Conservation (phyloP, 2,888 invertebrate genomes). For the Sclerodermus sp. region DNA sequence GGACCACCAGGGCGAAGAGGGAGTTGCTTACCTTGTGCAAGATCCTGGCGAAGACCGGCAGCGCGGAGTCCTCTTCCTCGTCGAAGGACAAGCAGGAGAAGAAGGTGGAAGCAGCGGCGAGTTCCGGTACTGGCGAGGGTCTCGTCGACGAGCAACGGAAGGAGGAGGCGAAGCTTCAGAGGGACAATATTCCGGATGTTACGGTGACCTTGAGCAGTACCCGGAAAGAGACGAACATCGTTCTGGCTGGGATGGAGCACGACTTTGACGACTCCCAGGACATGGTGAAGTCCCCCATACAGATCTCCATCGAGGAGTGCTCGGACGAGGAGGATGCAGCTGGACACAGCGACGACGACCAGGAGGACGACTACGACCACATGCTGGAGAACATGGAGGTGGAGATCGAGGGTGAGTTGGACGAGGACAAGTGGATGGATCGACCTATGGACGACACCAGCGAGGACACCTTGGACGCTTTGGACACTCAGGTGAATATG, state of each 20-base stretch:
- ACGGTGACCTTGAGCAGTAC: constrained; percentile 25
- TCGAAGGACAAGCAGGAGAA: constrained; percentile 12
- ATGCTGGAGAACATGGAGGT: constrained; percentile 8
- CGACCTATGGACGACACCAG: constrained; percentile 49
- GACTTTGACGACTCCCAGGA: constrained; percentile 36
- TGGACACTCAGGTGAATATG: constrained; percentile 49
- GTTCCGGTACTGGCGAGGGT: constrained; percentile 26
- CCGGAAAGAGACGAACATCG: constrained; percentile 9
- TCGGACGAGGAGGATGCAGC: constrained; percentile 46
- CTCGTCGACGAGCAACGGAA: too few species aligned
- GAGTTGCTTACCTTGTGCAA: constrained; percentile 7
- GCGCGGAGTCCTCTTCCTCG: constrained; percentile 6
- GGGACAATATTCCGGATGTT: constrained; percentile 45
- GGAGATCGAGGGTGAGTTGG: constrained; percentile 3
- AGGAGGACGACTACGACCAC: constrained; percentile 25
- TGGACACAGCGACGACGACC: constrained; percentile 27
- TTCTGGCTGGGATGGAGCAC: constrained; percentile 20
- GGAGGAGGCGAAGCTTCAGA: constrained; percentile 16
- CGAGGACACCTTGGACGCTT: constrained; percentile 53
- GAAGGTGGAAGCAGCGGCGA: constrained; percentile 23
- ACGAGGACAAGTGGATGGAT: constrained; percentile 33
- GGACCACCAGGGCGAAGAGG: constrained; percentile 9
- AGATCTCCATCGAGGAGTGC: constrained; percentile 56
- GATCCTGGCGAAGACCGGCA: constrained; percentile 8
- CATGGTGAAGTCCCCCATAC: constrained; percentile 54